phyloP scores from a whole-genome alignment of 2,888 invertebrate species.

The Buathra laborator region DNA sequence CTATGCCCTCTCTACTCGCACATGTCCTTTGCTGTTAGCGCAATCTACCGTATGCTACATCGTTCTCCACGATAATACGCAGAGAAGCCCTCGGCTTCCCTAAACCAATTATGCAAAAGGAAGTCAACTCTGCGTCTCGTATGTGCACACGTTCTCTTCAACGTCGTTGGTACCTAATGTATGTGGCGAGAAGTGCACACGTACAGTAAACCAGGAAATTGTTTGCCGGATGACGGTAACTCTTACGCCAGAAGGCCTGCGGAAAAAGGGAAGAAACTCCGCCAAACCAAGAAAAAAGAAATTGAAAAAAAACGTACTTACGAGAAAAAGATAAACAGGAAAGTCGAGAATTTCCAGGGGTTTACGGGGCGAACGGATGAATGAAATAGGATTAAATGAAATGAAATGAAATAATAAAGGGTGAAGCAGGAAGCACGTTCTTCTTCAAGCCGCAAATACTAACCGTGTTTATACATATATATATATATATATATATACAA shows the following conservation, averaged over 20 bases:
- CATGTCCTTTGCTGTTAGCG: background rate
- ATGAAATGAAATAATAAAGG: constrained; percentile 32
- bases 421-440: constrained; percentile 45
- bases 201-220: constrained; percentile 66
- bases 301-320: constrained; percentile 20
- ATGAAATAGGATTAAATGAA: constrained; percentile 47
- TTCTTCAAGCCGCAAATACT: constrained; percentile 23
- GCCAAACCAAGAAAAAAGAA: background rate
- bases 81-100: constrained; percentile 40
- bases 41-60: constrained; percentile 13
- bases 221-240: constrained; percentile 37
- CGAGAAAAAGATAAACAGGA: background rate
- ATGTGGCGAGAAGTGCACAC: constrained; percentile 13
- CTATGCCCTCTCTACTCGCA: background rate
- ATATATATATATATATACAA: too few relatives aligned
- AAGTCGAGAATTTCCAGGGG: background rate
- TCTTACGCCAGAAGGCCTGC: background rate
- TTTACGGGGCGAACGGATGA: constrained; percentile 26
- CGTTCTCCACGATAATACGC: constrained; percentile 7
- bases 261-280: background rate
- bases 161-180: constrained; percentile 16
- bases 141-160: constrained; percentile 20
- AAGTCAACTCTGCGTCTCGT: constrained; percentile 48
- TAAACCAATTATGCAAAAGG: constrained; percentile 65
- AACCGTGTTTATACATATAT: background rate